Conservation (phyloP, 2,888 invertebrate species). For the Mycalesis mineus region DNA sequence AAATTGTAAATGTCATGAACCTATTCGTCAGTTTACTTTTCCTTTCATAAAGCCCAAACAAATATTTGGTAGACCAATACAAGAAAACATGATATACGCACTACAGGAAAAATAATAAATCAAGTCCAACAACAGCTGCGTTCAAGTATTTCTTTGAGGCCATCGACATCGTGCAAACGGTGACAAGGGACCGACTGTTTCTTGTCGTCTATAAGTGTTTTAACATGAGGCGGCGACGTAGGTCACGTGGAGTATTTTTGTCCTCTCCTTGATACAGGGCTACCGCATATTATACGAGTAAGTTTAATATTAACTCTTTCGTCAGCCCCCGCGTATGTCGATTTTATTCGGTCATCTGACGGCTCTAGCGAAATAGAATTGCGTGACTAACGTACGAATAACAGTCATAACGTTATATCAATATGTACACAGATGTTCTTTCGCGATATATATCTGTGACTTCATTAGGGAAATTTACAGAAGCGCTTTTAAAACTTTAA, state of each 20-base stretch:
- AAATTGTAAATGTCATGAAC: not conserved
- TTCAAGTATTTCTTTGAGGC: conserved; percentile 15
- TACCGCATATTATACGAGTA: conserved; percentile 64
- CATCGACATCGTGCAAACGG: conserved; percentile 13
- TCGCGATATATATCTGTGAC: not conserved
- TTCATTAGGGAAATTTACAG: not conserved
- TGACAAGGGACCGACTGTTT: conserved; percentile 22
- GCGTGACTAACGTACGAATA: conserved; percentile 17
- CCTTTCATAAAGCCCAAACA: not conserved
- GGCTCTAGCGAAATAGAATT: conserved; percentile 24
- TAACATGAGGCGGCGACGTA: conserved; percentile 58
- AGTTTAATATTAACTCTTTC: conserved; percentile 71
- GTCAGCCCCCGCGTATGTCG: conserved; percentile 53
- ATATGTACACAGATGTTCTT: conserved; percentile 1
- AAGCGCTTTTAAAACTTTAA: not conserved
- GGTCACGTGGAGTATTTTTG: conserved; percentile 73
- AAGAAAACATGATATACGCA: not conserved
- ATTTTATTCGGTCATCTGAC: conserved; percentile 31
- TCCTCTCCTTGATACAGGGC: conserved; percentile 76
- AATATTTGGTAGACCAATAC: not conserved
- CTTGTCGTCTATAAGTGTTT: conserved; percentile 44
- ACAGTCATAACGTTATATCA: conserved; percentile 4
- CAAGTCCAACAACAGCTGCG: conserved; percentile 12
- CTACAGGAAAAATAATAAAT: conserved; percentile 1
- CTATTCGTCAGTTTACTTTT: not conserved